Evolutionary conservation across 1,140 invertebrate genomes (phyloP), one percentile per base, ranked within the genome.

Genomic region (Drepana arcuata): DNA sequence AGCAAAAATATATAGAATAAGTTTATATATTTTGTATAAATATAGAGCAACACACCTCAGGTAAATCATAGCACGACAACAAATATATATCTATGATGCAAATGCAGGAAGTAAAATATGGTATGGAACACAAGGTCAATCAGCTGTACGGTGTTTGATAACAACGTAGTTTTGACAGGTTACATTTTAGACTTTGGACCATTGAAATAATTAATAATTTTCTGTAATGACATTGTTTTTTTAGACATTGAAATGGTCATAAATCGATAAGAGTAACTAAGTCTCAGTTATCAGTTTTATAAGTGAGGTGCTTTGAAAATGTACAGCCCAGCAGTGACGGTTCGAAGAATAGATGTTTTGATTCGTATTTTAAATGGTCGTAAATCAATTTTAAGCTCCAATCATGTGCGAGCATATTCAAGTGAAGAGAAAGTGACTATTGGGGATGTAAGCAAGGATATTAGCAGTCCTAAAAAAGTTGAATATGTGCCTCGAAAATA

Each of bases 401-500:
- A 77, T 47, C 48, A 48, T 49, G 63, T 85, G 4, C 57, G 84
- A 52, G 71, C 70, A 4, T 86, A 84, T 49, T 69, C 83, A 23
- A 77, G 73, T 29, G 68, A 71, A 16, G 80, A 73, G 39, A 85
- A 78, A 59, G 86, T 95, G 5, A 89, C 88, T 14, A 94, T 96
- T 62, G 93, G 91, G 30, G 89, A 91, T 80, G 87, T 94, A 34
- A 87, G 85, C 7, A 92, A 91, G 59, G 80, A 85, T 16, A 77
- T 94, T 1, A 87, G 78, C 41, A 48, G 77, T 34, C 86, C 92
- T 1, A 88, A 88, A 63, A 85, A 89, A 71, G 87, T 89, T 16
- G 91, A 95, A 81, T 89, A 94, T 70, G 92, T 97, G 11, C 95
- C 95, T 2, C 84, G 86, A 61, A 91, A 93, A 62, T 96, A 95